Percentiles rank a stretch among this genome's conserved stretches.
These are phyloP conservation scores for Todiramphus saurophagus DNA, from an alignment of 2,113 vertebrate genomes.

Conservation along the genomic window DNA sequence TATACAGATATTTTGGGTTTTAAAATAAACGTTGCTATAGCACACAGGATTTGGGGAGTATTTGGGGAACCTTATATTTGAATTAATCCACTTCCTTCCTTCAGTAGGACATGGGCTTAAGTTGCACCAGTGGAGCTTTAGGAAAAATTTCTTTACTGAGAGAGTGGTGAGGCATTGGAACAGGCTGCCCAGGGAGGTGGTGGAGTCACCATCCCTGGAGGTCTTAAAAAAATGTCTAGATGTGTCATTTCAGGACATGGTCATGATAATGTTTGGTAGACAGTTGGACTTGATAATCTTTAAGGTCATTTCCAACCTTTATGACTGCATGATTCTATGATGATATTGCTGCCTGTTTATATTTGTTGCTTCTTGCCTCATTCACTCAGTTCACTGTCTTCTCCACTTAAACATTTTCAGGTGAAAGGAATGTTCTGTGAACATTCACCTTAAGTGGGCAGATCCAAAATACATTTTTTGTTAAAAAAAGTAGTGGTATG, in stretches of 20 bases:
- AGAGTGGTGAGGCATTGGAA: too few species aligned
- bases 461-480: not conserved
- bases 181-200: too few species aligned
- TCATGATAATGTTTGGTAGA: too few species aligned
- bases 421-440: not conserved
- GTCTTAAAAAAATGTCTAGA: too few species aligned
- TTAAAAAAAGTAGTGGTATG: not conserved
- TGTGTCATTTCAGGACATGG: too few species aligned
- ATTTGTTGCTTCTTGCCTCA: not conserved
- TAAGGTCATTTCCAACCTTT: too few species aligned
- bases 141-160: too few species aligned
- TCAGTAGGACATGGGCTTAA: not conserved
- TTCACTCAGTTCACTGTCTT: not conserved
- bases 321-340: too few species aligned
- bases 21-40: not conserved
- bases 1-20: rapidly evolving
- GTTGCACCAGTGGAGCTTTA: too few species aligned
- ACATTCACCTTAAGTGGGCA: not conserved
- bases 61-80: not conserved
- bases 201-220: too few species aligned
- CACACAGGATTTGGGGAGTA: not conserved
- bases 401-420: not conserved
- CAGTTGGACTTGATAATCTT: too few species aligned
- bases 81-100: not conserved
- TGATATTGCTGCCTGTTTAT: not conserved